Percentiles rank a stretch among this genome's conserved stretches.
These are phyloP conservation scores for Hyperoplus immaculatus DNA, from an alignment of 2,797 vertebrate genomes.

Conservation along the genomic window DNA sequence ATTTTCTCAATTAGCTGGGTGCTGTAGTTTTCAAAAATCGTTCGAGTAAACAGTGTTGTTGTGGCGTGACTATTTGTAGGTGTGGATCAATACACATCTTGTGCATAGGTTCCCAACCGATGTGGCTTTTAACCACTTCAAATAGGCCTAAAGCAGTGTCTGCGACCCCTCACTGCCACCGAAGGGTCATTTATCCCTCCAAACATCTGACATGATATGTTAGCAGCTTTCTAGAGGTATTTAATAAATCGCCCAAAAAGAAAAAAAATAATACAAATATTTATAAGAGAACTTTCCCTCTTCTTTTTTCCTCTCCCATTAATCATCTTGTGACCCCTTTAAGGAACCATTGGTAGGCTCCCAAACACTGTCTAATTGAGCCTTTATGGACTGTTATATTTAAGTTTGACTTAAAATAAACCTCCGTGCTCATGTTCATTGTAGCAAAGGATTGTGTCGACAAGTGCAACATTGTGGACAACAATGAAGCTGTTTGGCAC, in stretches of 20 bases:
- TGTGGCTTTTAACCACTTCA: background rate
- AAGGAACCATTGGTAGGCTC: background rate
- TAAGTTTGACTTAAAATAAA: background rate
- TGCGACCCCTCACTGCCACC: background rate
- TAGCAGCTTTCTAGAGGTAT: background rate
- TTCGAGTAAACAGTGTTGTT: background rate
- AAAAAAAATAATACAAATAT: background rate
- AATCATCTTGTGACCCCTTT: background rate
- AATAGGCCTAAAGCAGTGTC: too few species aligned
- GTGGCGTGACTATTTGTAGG: background rate
- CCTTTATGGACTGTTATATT: background rate
- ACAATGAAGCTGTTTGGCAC: background rate
- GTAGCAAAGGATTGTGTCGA: background rate
- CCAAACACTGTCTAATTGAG: background rate
- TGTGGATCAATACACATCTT: background rate
- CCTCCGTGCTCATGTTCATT: background rate
- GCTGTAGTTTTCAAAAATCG: background rate
- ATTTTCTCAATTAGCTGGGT: background rate
- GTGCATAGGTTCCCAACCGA: background rate
- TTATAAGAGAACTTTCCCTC: background rate
- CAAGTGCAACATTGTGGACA: background rate
- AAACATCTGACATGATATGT: background rate
- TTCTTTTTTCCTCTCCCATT: background rate
- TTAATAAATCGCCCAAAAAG: too few species aligned
- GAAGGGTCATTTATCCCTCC: background rate